These are phyloP conservation scores for Nemapogon koenigi DNA, from an alignment of 2,888 invertebrate genomes.

Conservation along the genomic window DNA sequence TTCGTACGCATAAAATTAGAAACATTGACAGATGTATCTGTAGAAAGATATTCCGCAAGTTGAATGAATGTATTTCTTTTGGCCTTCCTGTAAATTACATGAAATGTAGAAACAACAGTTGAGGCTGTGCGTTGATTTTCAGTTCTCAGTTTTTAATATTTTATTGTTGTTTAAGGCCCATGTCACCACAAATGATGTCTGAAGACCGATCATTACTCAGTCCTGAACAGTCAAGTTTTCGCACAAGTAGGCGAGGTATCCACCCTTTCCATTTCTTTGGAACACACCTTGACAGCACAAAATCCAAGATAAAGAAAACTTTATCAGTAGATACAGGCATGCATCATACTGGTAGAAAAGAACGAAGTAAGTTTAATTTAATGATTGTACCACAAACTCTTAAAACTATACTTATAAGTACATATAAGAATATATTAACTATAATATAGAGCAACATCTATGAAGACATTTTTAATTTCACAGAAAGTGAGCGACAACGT, in stretches of 20 bases:
- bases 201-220: constrained; percentile 55
- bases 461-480: constrained; percentile 1
- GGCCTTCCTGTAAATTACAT: too few relatives aligned
- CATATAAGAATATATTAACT: too few relatives aligned
- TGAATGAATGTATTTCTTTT: too few relatives aligned
- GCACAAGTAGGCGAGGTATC: constrained; percentile 32
- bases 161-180: constrained; percentile 30
- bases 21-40: too few relatives aligned
- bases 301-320: constrained; percentile 56
- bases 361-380: constrained; percentile 31
- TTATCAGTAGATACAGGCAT: constrained; percentile 58
- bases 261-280: constrained; percentile 56
- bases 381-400: background rate
- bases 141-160: background rate
- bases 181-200: constrained; percentile 49
- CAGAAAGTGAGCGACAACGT: constrained; percentile 24
- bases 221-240: constrained; percentile 46
- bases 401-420: background rate
- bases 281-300: constrained; percentile 46
- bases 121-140: background rate
- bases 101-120: too few relatives aligned
- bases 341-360: constrained; percentile 55
- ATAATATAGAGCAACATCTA: constrained; percentile 17
- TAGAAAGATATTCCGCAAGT: too few relatives aligned
- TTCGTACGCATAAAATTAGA: too few relatives aligned